These are phyloP conservation scores for Pachyuromys duprasi DNA, from an alignment of 2,797 vertebrate genomes.

Conservation along the genomic window DNA sequence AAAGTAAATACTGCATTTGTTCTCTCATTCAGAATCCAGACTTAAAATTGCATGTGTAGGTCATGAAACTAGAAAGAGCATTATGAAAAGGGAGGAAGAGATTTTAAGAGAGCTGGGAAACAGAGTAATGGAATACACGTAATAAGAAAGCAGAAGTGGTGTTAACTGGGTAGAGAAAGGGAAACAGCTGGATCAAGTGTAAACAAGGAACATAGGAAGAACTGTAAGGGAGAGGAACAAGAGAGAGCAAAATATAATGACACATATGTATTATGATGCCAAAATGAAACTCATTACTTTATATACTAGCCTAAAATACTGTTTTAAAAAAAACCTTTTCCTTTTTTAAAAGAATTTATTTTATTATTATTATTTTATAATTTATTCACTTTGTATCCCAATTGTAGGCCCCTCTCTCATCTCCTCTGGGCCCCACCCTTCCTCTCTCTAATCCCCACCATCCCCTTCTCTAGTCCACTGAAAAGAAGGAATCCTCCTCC, in stretches of 20 bases:
- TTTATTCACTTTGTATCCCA: too few species aligned
- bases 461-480: too few species aligned
- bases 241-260: background rate
- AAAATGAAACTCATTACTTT: background rate
- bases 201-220: background rate
- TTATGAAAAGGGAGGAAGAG: background rate
- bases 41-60: background rate
- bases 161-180: background rate
- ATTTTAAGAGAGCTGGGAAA: background rate
- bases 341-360: too few species aligned
- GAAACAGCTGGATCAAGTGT: background rate
- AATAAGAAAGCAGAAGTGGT: background rate
- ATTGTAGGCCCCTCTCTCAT: too few species aligned
- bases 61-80: background rate
- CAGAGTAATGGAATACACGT: background rate
- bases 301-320: background rate
- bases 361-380: too few species aligned
- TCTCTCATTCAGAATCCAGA: background rate
- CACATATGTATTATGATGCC: background rate
- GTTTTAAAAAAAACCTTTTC: background rate
- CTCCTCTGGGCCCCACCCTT: too few species aligned
- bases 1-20: background rate
- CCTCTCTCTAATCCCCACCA: too few species aligned
- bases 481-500: too few species aligned
- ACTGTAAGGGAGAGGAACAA: background rate